Percentiles rank a stretch among this genome's conserved stretches.
These are phyloP conservation scores for Etheostoma cragini DNA, from an alignment of 2,113 vertebrate species.

Conservation along the genomic window DNA sequence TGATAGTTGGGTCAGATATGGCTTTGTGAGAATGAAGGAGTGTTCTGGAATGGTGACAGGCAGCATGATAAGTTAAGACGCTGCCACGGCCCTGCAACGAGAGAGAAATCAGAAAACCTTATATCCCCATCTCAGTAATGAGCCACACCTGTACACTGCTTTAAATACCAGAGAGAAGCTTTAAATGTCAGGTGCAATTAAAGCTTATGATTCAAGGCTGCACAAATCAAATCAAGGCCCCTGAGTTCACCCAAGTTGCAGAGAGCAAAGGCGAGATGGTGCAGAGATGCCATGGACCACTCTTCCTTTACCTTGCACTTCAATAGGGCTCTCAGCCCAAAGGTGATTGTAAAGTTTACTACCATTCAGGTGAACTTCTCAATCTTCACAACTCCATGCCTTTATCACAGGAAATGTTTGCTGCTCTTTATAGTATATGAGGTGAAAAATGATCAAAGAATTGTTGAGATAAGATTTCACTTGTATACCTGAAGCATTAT, in stretches of 20 bases:
- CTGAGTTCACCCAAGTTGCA: constrained; percentile 77
- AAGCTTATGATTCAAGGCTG: constrained; percentile 87
- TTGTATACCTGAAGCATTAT: constrained; percentile 88
- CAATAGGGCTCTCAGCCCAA: constrained; percentile 60
- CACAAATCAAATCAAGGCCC: constrained; percentile 86
- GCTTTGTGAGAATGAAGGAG: constrained; percentile 49
- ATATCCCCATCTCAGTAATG: constrained; percentile 81
- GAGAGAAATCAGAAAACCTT: constrained; percentile 76
- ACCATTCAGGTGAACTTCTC: constrained; percentile 68
- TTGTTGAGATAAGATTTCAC: constrained; percentile 73
- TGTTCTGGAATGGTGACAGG: constrained; percentile 64
- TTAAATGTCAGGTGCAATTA: constrained; percentile 90
- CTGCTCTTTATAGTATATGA: constrained; percentile 45
- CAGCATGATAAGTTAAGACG: constrained; percentile 75
- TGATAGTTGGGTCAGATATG: constrained; percentile 56
- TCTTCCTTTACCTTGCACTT: constrained; percentile 62
- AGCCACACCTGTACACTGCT: constrained; percentile 88
- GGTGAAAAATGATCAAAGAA: constrained; percentile 47
- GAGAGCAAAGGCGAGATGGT: constrained; percentile 66
- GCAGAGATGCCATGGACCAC: constrained; percentile 62
- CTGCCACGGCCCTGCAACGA: constrained; percentile 62
- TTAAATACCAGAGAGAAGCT: constrained; percentile 88
- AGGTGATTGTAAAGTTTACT: constrained; percentile 78
- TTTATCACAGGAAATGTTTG: constrained; percentile 65
- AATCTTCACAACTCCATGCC: constrained; percentile 54